Evolutionary conservation across 1,140 invertebrate genomes (phyloP).

Genomic region (Pseudomyrmex cubaensis): DNA sequence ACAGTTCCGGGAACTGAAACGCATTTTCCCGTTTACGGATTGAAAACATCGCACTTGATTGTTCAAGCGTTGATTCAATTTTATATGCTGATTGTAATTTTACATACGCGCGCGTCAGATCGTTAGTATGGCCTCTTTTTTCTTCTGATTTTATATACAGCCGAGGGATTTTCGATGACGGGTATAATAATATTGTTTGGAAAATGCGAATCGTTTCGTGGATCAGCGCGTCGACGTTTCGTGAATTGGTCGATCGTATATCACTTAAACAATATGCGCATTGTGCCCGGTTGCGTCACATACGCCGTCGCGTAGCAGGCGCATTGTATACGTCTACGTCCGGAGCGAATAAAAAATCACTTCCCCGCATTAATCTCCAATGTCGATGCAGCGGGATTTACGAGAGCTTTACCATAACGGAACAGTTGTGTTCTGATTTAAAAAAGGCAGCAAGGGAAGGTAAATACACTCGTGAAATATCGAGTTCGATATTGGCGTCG

Average conservation of each 20-base stretch:
- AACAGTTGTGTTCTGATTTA: slow-evolving; percentile 54
- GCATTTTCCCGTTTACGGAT: slow-evolving; percentile 47
- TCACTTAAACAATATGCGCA: slow-evolving; percentile 70
- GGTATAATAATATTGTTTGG: slow-evolving; percentile 52
- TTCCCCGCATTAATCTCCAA: slow-evolving; percentile 58
- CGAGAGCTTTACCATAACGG: slow-evolving; percentile 23
- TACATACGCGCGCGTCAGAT: slow-evolving; percentile 15
- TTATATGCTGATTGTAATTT: slow-evolving; percentile 59
- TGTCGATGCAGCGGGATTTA: slow-evolving; percentile 34
- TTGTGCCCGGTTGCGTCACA: slow-evolving; percentile 56
- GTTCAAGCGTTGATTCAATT: slow-evolving; percentile 50
- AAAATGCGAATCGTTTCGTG: slow-evolving; percentile 44
- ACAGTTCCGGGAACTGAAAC: slow-evolving; percentile 23
- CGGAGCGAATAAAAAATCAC: slow-evolving; percentile 44
- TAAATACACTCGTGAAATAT: slow-evolving; percentile 28
- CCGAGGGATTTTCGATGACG: neutral
- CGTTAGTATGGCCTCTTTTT: slow-evolving; percentile 28
- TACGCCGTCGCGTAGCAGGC: slow-evolving; percentile 25
- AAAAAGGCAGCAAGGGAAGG: neutral
- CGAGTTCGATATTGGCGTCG: neutral
- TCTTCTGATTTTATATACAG: neutral
- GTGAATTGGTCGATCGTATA: slow-evolving; percentile 61
- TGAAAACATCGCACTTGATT: slow-evolving; percentile 55
- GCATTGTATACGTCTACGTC: slow-evolving; percentile 34
- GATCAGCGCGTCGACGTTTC: slow-evolving; percentile 63